These are phyloP conservation scores for Drosophila falleni DNA, from an alignment of 2,888 invertebrate genomes.

Conservation along the genomic window DNA sequence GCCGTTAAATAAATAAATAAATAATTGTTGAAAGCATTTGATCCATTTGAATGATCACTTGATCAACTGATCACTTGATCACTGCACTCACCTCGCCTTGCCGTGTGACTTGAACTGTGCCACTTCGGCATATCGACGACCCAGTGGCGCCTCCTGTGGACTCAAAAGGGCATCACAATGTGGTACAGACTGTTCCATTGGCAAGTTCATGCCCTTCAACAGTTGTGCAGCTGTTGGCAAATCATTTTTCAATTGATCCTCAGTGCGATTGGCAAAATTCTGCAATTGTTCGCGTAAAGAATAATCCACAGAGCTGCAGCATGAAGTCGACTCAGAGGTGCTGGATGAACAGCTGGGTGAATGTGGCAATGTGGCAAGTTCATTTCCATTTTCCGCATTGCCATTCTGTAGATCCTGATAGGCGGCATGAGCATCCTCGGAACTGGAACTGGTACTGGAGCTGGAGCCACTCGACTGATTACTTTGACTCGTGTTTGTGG, in stretches of 20 bases:
- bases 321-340: constrained; percentile 74
- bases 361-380: constrained; percentile 37
- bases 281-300: constrained; percentile 84
- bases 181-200: constrained; percentile 53
- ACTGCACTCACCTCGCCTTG: constrained; percentile 69
- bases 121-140: constrained; percentile 85
- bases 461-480: constrained; percentile 62
- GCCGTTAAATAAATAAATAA: too few relatives aligned
- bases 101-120: constrained; percentile 84
- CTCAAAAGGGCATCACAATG: constrained; percentile 83
- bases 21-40: background rate
- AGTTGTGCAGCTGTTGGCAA: constrained; percentile 51
- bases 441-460: constrained; percentile 51
- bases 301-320: constrained; percentile 84
- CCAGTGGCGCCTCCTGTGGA: constrained; percentile 85
- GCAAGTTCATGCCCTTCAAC: constrained; percentile 56
- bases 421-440: constrained; percentile 76
- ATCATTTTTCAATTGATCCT: constrained; percentile 35
- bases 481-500: constrained; percentile 76
- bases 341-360: constrained; percentile 47
- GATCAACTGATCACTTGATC: background rate
- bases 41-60: background rate
- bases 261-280: constrained; percentile 81
- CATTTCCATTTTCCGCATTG: constrained; percentile 74
- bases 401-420: constrained; percentile 84